Base-by-base conservation (phyloP, 2,888 invertebrate genomes). In the Synergus laeviventris region DNA sequence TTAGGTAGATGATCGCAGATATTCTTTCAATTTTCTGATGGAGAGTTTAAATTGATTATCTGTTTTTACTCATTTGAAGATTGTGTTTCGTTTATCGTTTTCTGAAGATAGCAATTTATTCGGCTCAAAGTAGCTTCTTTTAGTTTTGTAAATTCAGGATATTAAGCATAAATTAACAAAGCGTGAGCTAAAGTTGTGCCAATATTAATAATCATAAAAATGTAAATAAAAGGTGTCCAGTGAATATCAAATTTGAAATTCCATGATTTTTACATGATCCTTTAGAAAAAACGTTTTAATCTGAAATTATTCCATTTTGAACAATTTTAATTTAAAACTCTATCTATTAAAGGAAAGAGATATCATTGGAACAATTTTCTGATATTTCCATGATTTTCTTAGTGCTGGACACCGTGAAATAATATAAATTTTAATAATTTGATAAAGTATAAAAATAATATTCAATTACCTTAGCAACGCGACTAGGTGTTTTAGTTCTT, bases 391-490 rank as follows among this genome's bases (percentile, higher is more conserved):
- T 31, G 31, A 31, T 31, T 31, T 31, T 31, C 31, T 5, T 31
- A 31, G 31, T 5, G 31, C 31, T 31, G 31, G 5, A 31, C 31
- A 31, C 0, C 24, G 14, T 45, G 5, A 70, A 70, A 70, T 70
- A 49, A 70, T 49, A 70, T 49, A 49, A 70, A 36, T 54, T 70
- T 8, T 49, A 70, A 45, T 45, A 45, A 70, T 70, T 70, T 70
- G 18, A 3, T 24, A 70, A 70, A 70, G 70, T 21, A 74, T 31
- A 18, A 9, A 59, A 64, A 78, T 60, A 42, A 73, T 70, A 42
- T 62, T 56, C 18, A 78, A 77, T 85, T 86, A 89, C 90, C 87
- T 89, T 91, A 49, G 84, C 83, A 75, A 84, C 84, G 56, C 84
- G 86, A 81, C 82, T 88, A 14, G 85, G 75, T 36, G 83, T 85